Percentiles rank a stretch among this genome's conserved stretches.
Conservation (phyloP, 2,888 invertebrate species). For the Chrysolina oricalcia region DNA sequence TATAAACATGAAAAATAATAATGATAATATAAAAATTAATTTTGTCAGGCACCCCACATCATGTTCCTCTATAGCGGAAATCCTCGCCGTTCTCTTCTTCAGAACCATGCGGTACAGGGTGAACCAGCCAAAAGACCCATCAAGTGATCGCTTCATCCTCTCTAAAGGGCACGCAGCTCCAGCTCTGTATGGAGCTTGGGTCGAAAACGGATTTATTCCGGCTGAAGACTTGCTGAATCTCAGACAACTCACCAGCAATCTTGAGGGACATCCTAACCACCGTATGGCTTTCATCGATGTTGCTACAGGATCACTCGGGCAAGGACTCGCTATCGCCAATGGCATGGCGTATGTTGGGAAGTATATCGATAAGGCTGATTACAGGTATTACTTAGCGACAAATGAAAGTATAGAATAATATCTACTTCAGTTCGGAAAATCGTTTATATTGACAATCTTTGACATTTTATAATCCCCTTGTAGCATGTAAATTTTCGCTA, state of each 20-base stretch:
- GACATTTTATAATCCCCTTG: no score
- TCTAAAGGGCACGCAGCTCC: conserved; percentile 99
- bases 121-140: conserved; percentile 86
- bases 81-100: conserved; percentile 98
- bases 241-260: conserved; percentile 91
- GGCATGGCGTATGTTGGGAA: conserved; percentile 99
- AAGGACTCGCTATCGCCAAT: conserved; percentile 94
- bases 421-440: no score
- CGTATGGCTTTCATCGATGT: conserved; percentile 97
- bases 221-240: conserved; percentile 87
- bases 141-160: conserved; percentile 95
- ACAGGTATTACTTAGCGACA: no score
- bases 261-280: conserved; percentile 99
- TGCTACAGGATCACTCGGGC: conserved; percentile 98
- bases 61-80: conserved; percentile 97
- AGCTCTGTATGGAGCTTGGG: conserved; percentile 99
- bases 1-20: no score
- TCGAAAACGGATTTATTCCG: conserved; percentile 94
- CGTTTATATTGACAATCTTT: background rate
- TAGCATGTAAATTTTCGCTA: no score
- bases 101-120: conserved; percentile 95
- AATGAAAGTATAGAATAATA: no score
- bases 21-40: no score
- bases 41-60: conserved; percentile 96
- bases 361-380: conserved; percentile 85